Conservation (phyloP, 1,140 invertebrate species). For the Araneus ventricosus region DNA sequence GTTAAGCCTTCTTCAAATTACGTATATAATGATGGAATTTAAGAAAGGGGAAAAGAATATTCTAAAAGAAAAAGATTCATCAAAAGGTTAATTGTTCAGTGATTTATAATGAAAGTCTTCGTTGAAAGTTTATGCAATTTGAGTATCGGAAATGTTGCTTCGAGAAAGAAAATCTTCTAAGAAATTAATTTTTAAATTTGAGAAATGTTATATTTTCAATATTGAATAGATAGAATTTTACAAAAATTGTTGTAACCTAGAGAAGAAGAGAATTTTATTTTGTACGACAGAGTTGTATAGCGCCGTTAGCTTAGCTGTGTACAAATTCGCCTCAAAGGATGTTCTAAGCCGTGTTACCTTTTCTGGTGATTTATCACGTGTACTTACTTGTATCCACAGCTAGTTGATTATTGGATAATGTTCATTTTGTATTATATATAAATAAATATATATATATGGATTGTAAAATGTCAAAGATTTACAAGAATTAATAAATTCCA, state of each 20-base stretch:
- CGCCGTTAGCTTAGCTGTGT: conserved; percentile 3
- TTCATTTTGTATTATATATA: conserved; percentile 66
- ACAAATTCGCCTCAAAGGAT: background rate
- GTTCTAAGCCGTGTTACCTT: background rate
- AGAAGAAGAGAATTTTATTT: conserved; percentile 6
- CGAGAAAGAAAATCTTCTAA: background rate
- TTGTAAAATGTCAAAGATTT: conserved; percentile 49
- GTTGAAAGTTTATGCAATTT: background rate
- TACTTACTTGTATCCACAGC: conserved; percentile 37
- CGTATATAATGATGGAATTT: too few relatives aligned
- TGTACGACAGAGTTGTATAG: conserved; percentile 33
- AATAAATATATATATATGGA: conserved; percentile 42
- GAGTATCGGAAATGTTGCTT: background rate
- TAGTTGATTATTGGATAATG: conserved; percentile 14
- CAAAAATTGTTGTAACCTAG: background rate
- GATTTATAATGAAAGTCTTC: background rate
- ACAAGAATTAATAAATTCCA: conserved; percentile 25
- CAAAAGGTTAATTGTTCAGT: background rate
- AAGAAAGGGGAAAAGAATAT: background rate
- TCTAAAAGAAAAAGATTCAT: background rate
- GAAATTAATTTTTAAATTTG: conserved; percentile 24
- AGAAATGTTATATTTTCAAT: conserved; percentile 35
- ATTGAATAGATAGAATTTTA: conserved; percentile 22
- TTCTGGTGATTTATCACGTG: background rate
- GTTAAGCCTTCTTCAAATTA: too few relatives aligned